Base-by-base conservation (phyloP, 2,888 invertebrate genomes). In the Bombylius discolor region DNA sequence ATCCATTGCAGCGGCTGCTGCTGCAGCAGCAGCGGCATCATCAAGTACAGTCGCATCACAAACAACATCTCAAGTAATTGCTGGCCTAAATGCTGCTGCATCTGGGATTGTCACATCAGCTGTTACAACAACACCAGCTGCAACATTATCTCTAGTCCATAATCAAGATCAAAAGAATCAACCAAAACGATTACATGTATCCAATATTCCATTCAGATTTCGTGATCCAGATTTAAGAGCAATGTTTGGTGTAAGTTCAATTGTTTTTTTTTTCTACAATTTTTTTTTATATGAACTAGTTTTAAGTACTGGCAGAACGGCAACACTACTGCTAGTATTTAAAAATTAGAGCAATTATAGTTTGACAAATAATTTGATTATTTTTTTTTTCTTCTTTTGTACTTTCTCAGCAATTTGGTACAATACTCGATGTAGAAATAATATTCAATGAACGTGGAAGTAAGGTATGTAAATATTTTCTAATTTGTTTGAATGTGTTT, bases 391-490 rank as follows among this genome's bases (percentile, higher is more conserved):
- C 75, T 84, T 42, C 39, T 42, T 5, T 42, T 42, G 23, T 23
- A 3, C 39, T 42, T 42, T 8, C 86, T 72, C 83, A 96, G 94
- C 95, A 96, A 88, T 98, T 91, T 80, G 98, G 98, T 75, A 87
- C 89, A 71, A 98, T 99, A 76, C 84, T 97, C 77, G 98, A 98
- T 80, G 98, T 97, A 78, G 98, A 99, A 85, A 99, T 98, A 72
- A 98, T 98, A 77, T 99, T 98, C 84, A 99, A 99, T 79, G 98
- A 99, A 80, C 84, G 98, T 67, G 99, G 98, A 77, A 97, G 97
- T 68, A 99, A 99, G 94, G 98, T 98, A 88, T 87, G 92, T 76
- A 45, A 6, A 48, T 39, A 9, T 23, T 11, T 36, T 34, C 5
- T 44, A 8, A 13, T 31, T 33, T 32, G n/a, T 33, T 36, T 36